A percentile compares a stretch with the other conserved stretches of the same genome.
These are phyloP conservation scores for Holacanthus passer DNA, from an alignment of 2,113 vertebrate genomes.

Conservation along the genomic window DNA sequence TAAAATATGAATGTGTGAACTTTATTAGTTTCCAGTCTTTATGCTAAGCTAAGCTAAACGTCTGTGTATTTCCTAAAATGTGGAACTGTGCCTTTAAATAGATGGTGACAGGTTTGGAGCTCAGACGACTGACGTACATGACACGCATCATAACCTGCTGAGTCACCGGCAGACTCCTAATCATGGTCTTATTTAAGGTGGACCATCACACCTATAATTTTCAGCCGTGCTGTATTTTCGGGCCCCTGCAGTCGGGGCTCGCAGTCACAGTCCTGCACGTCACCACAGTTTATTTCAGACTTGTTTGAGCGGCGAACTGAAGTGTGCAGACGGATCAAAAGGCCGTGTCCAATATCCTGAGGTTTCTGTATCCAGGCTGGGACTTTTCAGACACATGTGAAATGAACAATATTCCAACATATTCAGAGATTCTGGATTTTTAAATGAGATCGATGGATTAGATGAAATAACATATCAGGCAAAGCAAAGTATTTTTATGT, in stretches of 20 bases:
- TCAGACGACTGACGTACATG: slow-evolving; percentile 44
- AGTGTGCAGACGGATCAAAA: slow-evolving; percentile 57
- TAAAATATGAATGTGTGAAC: background rate
- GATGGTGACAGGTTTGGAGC: background rate
- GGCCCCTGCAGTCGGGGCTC: background rate
- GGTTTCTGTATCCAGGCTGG: slow-evolving; percentile 19
- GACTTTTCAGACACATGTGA: too few relatives aligned
- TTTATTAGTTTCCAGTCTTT: background rate
- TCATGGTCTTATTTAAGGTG: slow-evolving; percentile 35
- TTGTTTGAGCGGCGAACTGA: slow-evolving; percentile 51
- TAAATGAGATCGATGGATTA: too few relatives aligned
- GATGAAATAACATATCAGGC: too few relatives aligned
- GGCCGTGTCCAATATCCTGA: slow-evolving; percentile 55
- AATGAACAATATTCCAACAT: too few relatives aligned
- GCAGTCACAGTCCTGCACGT: background rate
- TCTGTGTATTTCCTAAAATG: background rate
- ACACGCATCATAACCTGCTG: slow-evolving; percentile 65
- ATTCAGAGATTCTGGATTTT: too few relatives aligned
- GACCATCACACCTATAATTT: slow-evolving; percentile 60
- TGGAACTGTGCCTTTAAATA: background rate
- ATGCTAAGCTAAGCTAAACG: slow-evolving; percentile 1
- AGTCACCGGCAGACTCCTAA: slow-evolving; percentile 53
- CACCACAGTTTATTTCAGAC: slow-evolving; percentile 55
- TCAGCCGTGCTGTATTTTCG: slow-evolving; percentile 30
- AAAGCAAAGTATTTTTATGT: too few relatives aligned